Evolutionary conservation across 2,888 invertebrate species (phyloP).

Genomic region (Pyrrhia umbra): DNA sequence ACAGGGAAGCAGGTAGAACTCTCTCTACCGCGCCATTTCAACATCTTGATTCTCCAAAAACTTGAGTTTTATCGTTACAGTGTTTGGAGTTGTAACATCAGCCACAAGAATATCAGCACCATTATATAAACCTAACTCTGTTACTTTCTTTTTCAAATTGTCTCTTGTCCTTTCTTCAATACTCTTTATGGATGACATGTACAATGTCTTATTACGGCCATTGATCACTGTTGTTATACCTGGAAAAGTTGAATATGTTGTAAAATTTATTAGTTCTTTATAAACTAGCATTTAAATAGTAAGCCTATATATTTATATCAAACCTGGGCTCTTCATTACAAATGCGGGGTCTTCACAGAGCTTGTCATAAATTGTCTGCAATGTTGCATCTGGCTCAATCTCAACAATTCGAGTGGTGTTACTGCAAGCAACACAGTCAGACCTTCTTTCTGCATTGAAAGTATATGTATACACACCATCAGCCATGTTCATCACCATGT

Average conservation of each 20-base stretch:
- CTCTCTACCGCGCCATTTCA: slow-evolving; percentile 79
- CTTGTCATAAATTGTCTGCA: slow-evolving; percentile 95
- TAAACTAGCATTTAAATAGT: background rate
- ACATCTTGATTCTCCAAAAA: slow-evolving; percentile 90
- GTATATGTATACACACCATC: slow-evolving; percentile 99
- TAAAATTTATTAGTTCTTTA: background rate
- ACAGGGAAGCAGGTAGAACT: background rate
- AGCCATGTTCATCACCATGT: slow-evolving; percentile 98
- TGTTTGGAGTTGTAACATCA: slow-evolving; percentile 96
- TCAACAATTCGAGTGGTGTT: slow-evolving; percentile 92
- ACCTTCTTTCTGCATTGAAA: slow-evolving; percentile 96
- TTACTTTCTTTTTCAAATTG: slow-evolving; percentile 96
- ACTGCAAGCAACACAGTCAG: slow-evolving; percentile 97
- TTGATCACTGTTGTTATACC: slow-evolving; percentile 95
- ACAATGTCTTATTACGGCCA: slow-evolving; percentile 97
- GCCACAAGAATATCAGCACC: slow-evolving; percentile 97
- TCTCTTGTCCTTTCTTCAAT: slow-evolving; percentile 97
- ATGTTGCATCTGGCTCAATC: slow-evolving; percentile 90
- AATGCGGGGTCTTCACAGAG: slow-evolving; percentile 94
- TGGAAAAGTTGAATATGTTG: too few species aligned
- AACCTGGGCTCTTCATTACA: slow-evolving; percentile 97
- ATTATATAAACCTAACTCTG: slow-evolving; percentile 95
- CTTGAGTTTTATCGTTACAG: slow-evolving; percentile 94
- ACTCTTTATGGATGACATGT: slow-evolving; percentile 97
- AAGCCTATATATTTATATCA: background rate